Conservation (phyloP, 2,888 invertebrate genomes). For the Pandemis corylana region DNA sequence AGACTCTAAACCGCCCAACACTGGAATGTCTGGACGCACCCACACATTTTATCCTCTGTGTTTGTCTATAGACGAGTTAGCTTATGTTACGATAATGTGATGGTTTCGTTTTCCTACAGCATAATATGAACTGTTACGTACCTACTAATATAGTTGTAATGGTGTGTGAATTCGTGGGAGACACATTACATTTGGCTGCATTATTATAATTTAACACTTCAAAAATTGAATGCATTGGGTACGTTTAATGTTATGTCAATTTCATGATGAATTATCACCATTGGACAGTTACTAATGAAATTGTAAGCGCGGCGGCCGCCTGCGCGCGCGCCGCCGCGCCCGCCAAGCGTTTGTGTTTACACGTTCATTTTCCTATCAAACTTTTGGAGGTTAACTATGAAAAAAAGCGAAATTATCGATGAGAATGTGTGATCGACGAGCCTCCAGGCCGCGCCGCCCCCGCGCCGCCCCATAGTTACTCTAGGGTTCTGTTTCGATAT, state of each 20-base stretch:
- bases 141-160: constrained; percentile 70
- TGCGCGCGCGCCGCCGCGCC: constrained; percentile 54
- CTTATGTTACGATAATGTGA: constrained; percentile 82
- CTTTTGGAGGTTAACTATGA: constrained; percentile 83
- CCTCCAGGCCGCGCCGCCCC: constrained; percentile 73
- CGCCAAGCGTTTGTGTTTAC: constrained; percentile 65
- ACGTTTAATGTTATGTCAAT: constrained; percentile 70
- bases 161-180: constrained; percentile 74
- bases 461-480: constrained; percentile 59
- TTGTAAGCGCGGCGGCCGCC: constrained; percentile 48
- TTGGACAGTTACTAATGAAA: constrained; percentile 75
- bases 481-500: constrained; percentile 67
- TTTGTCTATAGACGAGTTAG: constrained; percentile 79
- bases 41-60: constrained; percentile 77
- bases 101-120: constrained; percentile 83
- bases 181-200: constrained; percentile 74
- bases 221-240: constrained; percentile 71
- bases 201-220: constrained; percentile 70
- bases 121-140: constrained; percentile 77
- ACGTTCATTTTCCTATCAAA: constrained; percentile 82
- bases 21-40: constrained; percentile 62
- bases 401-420: constrained; percentile 71
- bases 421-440: constrained; percentile 74
- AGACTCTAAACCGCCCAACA: constrained; percentile 71
- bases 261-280: constrained; percentile 68